Base-by-base conservation (phyloP, 2,888 invertebrate species). In the Baccha elongata region DNA sequence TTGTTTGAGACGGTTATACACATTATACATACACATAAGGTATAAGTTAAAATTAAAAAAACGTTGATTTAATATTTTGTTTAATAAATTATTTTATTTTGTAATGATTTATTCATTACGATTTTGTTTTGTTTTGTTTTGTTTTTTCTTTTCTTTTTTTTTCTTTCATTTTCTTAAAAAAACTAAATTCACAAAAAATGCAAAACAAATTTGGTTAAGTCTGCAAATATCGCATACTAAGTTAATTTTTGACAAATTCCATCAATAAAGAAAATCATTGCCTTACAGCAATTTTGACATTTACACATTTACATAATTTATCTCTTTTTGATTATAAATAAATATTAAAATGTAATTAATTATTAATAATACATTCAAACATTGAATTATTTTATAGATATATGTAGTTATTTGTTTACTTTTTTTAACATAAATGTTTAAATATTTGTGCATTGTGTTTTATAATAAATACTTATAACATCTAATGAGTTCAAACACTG, bases 151-250 rank as follows among this genome's bases (percentile, higher is more conserved):
- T 60, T 72, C 40, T 15, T 44, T 29, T 67, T 21, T 46, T 55
- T 11, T 23, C 3, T 69, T 29, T 60, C 32, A 32, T 67, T 68
- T 50, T 44, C 80, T 75, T 81, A n/a, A 73, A 7, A 62, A 73
- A 55, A 62, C 44, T 32, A 60, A 64, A 50, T 44, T 48, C 52
- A 29, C 26, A 17, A 40, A 62, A 72, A 50, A 32, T 73, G 32
- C 58, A 60, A 44, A 65, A 68, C 23, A 79, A 72, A 71, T 81
- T 78, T 78, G 76, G 76, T 75, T 78, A 64, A 84, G 84, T 84
- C 87, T 88, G 88, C 88, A 88, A 88, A 88, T 88, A 88, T 88
- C 88, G 88, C 88, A 88, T 88, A 88, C 87, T 86, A 52, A 86
- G 84, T 62, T 85, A 87, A 26, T 67, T 85, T 86, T 87, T 87